These are phyloP conservation scores for Protobothrops flavoviridis DNA, from an alignment of 2,113 vertebrate genomes.

Conservation along the genomic window DNA sequence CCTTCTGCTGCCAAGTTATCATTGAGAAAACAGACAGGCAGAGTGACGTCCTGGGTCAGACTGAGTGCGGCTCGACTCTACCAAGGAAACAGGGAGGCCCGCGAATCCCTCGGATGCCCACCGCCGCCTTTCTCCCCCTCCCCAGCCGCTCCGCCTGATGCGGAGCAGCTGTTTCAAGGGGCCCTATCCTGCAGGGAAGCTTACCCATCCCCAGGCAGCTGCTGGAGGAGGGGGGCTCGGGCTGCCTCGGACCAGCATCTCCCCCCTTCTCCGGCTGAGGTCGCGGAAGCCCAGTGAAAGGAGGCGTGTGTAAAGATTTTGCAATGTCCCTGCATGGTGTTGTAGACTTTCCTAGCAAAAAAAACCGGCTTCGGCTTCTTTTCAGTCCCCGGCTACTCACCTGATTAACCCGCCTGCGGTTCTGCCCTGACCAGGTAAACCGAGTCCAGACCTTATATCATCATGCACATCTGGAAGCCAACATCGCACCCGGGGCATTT, in stretches of 20 bases:
- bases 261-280: constrained; percentile 66
- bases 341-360: constrained; percentile 69
- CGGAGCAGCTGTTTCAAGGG: neutral
- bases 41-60: constrained; percentile 77
- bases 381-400: constrained; percentile 72
- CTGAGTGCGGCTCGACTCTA: constrained; percentile 72
- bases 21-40: constrained; percentile 74
- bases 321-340: constrained; percentile 70
- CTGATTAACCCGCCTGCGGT: constrained; percentile 70
- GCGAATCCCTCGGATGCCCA: constrained; percentile 30
- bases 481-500: constrained; percentile 60
- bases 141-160: neutral
- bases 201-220: neutral
- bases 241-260: constrained; percentile 25
- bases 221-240: neutral
- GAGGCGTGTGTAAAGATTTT: constrained; percentile 72
- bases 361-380: constrained; percentile 72
- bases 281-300: constrained; percentile 70
- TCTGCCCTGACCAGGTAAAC: constrained; percentile 74
- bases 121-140: neutral
- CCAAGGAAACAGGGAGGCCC: constrained; percentile 68
- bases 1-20: constrained; percentile 73
- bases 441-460: constrained; percentile 44
- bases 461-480: constrained; percentile 39
- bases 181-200: neutral